Percentiles rank a stretch among this genome's conserved stretches.
Conservation (phyloP, 2,113 vertebrate genomes). For the Vimba vimba region DNA sequence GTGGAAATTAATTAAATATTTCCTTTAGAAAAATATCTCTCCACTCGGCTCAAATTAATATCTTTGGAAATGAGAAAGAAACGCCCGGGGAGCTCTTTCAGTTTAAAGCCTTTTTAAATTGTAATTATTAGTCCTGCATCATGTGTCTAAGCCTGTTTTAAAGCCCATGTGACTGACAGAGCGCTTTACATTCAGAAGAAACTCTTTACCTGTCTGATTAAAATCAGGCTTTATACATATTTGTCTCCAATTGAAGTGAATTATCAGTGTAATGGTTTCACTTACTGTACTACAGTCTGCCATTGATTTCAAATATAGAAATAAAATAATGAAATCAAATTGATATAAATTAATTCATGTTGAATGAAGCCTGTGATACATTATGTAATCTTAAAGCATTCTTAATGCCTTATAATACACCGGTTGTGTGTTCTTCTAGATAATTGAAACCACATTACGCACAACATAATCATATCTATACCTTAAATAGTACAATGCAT, state of each 20-base stretch:
- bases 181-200: slow-evolving; percentile 29
- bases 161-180: slow-evolving; percentile 40
- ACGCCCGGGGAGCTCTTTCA: slow-evolving; percentile 54
- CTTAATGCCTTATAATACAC: not conserved
- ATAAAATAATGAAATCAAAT: not conserved
- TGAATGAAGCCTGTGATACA: not conserved
- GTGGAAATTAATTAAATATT: slow-evolving; percentile 61
- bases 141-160: slow-evolving; percentile 50
- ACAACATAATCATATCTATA: not conserved
- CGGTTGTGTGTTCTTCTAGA: not conserved
- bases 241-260: not conserved
- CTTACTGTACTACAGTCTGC: slow-evolving; percentile 8
- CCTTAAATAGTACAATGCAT: not conserved
- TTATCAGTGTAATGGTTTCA: not conserved
- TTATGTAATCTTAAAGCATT: not conserved
- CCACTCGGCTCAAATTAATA: slow-evolving; percentile 54
- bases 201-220: slow-evolving; percentile 17
- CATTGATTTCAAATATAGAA: not conserved
- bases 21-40: slow-evolving; percentile 52
- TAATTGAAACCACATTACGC: not conserved
- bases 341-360: not conserved
- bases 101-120: slow-evolving; percentile 57
- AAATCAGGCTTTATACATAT: not conserved
- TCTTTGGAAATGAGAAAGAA: slow-evolving; percentile 52
- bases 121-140: slow-evolving; percentile 55